Evolutionary conservation across 2,797 vertebrate species (phyloP), one percentile per base, ranked within the genome.

Genomic region (Apogon talboti): DNA sequence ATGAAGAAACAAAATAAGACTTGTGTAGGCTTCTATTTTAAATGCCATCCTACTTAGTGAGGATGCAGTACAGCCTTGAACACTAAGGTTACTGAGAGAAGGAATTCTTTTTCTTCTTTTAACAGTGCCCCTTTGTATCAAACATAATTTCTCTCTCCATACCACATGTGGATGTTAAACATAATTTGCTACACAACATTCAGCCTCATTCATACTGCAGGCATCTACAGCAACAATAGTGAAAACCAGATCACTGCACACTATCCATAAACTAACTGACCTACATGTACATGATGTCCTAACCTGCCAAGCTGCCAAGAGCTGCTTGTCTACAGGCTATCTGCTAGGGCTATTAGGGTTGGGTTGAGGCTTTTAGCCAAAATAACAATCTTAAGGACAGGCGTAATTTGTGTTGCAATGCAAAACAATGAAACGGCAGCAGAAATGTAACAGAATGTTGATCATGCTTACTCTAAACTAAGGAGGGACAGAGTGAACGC

Each of bases 271-370:
- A 82, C 73, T n/a, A 33, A 62, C 40, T 82, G 84, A 86, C 76
- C 76, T 78, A 80, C 66, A 82, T 78, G 78, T 74, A 80, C 66
- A 82, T 76, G 73, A 67, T 30, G 42, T 48, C 71, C 55, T 28
- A 69, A 81, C 43, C 37, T 12, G 59, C 57, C 14, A 5, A 0
- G 12, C 40, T 81, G 69, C 77, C 74, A 80, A 78, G 58, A 45
- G 44, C 45, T 55, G 54, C 28, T n/a, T 38, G 49, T 81, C 81
- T 81, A 38, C 38, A 8, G 74, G 77, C 66, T 42, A 67, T 72
- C 64, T 60, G 73, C 41, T 19, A 14, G 49, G 71, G 73, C 66
- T 47, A 14, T 3, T 40, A 15, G 58, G 79, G 57, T 28, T 47
- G 33, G 52, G 62, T 44, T 18, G 30, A 71, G 74, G 70, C 74